Evolutionary conservation across 2,113 vertebrate species (phyloP), one percentile per base, ranked within the genome.

Genomic region (Chlamydotis undulata): DNA sequence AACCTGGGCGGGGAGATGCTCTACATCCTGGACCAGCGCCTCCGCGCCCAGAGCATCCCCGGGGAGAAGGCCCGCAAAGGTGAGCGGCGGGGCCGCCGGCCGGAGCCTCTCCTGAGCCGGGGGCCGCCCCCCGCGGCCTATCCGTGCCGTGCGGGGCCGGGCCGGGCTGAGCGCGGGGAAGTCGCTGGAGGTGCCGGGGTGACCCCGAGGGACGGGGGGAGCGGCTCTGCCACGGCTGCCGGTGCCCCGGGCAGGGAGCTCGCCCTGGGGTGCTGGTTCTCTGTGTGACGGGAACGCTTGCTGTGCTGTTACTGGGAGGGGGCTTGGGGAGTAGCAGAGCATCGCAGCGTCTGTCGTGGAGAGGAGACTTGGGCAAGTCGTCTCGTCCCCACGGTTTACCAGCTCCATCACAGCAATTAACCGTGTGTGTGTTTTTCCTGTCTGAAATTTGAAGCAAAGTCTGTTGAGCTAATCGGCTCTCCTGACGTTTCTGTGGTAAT

Each of bases 1-100:
- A 99, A 99, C 95, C 98, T 99, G 86, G 99, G 99, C 14, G 99
- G 99, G 29, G 99, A 99, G 98, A 99, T 99, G 99, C 98, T 99
- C 41, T 99, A 99, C 92, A 99, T 99, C 94, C 97, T 99, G 97
- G 99, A 99, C 97, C 99, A 99, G 96, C 98, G 99, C 19, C 98
- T 99, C 61, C 98, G 99, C 45, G 99, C 99, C 59, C 99, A 99
- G 98, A 99, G 99, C 96, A 99, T 99, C 96, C 99, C 99, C 4
- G 97, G 97, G 15, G 99, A 99, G 95, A 99, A 99, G 96, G 99
- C 99, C 87, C 99, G 98, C 94, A 99, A 99, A 99, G 99, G 99
- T 99, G 98, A 97, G 98, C 73, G 50, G 29, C 8, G 56, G 45
- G 50, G 21, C 8, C 61, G 45, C 57, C 26, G 59, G 79, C 57